Conservation (phyloP, 2,888 invertebrate species). For the Autographa pulchrina region DNA sequence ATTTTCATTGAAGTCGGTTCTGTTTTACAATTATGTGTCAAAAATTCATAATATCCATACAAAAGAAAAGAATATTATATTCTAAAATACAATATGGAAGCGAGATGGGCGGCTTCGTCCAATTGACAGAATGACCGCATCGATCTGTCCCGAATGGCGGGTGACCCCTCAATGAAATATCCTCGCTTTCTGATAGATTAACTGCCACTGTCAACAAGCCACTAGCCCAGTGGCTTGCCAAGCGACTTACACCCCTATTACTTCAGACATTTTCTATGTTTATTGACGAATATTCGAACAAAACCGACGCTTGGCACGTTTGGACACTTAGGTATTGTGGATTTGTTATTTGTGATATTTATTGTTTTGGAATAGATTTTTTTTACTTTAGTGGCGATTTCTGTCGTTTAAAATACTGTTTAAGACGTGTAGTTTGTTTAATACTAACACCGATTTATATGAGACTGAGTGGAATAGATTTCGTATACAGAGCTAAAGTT, state of each 20-base stretch:
- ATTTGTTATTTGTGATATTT: background rate
- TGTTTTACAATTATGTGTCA: no score
- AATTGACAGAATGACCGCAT: constrained; percentile 44
- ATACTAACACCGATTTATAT: no score
- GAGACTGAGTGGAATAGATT: no score
- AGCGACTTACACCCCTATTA: constrained; percentile 26
- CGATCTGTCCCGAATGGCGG: constrained; percentile 34
- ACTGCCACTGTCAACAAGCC: constrained; percentile 40
- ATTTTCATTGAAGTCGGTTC: no score
- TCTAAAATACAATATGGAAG: background rate
- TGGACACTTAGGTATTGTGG: background rate
- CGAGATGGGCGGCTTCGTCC: constrained; percentile 24
- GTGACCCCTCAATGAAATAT: constrained; percentile 52
- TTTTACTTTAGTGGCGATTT: background rate
- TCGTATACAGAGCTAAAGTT: no score
- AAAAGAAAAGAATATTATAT: background rate
- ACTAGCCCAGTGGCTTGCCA: constrained; percentile 31
- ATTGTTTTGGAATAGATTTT: background rate
- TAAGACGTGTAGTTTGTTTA: no score
- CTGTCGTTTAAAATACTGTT: background rate
- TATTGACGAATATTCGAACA: constrained; percentile 5
- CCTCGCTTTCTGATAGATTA: constrained; percentile 54
- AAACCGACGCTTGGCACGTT: background rate
- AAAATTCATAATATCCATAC: no score
- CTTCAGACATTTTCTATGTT: constrained; percentile 15